Evolutionary conservation across 2,888 invertebrate genomes (phyloP), one percentile per base, ranked within the genome.

Genomic region (Machimus atricapillus): DNA sequence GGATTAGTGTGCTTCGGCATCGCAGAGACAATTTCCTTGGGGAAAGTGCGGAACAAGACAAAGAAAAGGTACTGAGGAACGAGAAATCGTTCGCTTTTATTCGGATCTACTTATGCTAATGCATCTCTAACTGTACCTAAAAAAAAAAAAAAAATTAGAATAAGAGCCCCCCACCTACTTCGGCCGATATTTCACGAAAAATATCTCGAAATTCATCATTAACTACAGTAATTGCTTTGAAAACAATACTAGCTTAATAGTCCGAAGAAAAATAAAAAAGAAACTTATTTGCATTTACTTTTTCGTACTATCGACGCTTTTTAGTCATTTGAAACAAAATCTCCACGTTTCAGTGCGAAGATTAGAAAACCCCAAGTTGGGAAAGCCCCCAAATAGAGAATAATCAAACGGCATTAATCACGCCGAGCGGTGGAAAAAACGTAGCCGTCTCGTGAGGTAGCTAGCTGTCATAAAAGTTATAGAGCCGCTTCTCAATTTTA

Each of bases 1-100:
- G 85, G 85, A 85, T 85, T 74, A 43, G 85, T 73, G 43, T 85
- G 9, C 66, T 83, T 66, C 82, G 66, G 66, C 37, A 79, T 46
- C 46, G 46, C 58, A 66, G 46, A 66, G 66, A 83, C 40, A 12
- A 37, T 83, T 37, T 58, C 82, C 66, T 66, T 66, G 31, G 82
- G 82, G 82, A 37, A 66, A 66, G 40, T 40, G 23, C 66, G 58
- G 82, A 83, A 83, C 37, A 58, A n/a, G 66, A 58, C 14, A 56
- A 31, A 56, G 23, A 40, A 66, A 83, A 83, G 66, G 66, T 83
- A 83, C 23, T 56, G 23, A 66, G 66, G 9, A 23, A 27, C 23
- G 66, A 66, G 14, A 66, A 66, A 19, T 66, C 12, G 66, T 9
- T 14, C 27, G 66, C 66, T 66, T 66, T 66, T 66, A 66, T 66